These are phyloP conservation scores for Sebastes itinus DNA, from an alignment of 2,797 vertebrate genomes.

Conservation along the genomic window DNA sequence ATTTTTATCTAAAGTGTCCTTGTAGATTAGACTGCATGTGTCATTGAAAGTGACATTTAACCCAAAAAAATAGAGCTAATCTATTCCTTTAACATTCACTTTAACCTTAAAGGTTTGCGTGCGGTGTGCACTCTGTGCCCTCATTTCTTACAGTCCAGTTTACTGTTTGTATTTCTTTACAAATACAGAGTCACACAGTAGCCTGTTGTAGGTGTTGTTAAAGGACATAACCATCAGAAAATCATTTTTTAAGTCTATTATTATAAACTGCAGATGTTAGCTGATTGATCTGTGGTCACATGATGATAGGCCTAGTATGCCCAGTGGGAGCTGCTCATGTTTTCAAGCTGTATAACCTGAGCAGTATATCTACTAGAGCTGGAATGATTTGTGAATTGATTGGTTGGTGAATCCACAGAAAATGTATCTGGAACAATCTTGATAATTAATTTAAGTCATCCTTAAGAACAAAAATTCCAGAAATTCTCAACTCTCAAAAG, in stretches of 20 bases:
- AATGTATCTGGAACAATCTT: neutral
- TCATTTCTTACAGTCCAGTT: too few relatives aligned
- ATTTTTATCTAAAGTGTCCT: too few relatives aligned
- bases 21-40: too few relatives aligned
- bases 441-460: neutral
- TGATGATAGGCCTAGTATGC: neutral
- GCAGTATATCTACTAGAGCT: neutral
- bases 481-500: neutral
- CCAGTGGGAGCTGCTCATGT: neutral
- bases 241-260: neutral
- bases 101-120: too few relatives aligned
- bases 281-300: neutral
- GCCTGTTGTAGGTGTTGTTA: constrained; percentile 1
- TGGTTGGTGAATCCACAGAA: neutral
- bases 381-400: neutral
- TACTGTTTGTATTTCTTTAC: neutral
- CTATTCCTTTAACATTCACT: neutral
- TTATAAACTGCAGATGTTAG: neutral
- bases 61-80: too few relatives aligned
- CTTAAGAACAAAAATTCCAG: neutral
- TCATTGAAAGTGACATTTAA: too few relatives aligned
- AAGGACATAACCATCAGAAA: constrained; percentile 1
- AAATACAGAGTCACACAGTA: neutral
- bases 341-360: neutral
- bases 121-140: too few relatives aligned